These are phyloP conservation scores for Maccullochella peelii DNA, from an alignment of 2,113 vertebrate genomes.

Conservation along the genomic window DNA sequence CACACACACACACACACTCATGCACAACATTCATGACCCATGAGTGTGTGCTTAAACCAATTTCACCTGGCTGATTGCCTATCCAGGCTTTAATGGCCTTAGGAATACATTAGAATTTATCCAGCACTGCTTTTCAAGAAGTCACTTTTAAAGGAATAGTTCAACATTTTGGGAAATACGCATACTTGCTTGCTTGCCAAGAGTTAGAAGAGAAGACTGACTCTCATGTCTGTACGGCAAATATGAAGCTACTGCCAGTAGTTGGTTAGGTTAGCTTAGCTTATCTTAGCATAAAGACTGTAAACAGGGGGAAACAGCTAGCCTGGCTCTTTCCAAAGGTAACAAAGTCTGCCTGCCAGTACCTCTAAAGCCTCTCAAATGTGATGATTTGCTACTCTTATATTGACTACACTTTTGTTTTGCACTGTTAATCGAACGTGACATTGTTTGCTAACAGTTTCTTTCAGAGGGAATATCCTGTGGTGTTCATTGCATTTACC, in stretches of 20 bases:
- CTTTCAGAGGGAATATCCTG: not conserved
- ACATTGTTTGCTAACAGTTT: not conserved
- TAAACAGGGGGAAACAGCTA: not conserved
- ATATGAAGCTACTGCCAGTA: not conserved
- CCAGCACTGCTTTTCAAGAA: not conserved
- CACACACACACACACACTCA: conserved; percentile 49
- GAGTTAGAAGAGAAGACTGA: not conserved
- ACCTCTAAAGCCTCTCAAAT: not conserved
- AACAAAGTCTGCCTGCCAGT: not conserved
- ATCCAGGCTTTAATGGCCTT: not conserved
- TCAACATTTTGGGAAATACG: not conserved
- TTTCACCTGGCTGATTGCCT: conserved; percentile 56
- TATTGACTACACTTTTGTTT: not conserved
- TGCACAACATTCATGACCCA: conserved; percentile 20
- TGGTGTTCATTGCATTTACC: conserved; percentile 79
- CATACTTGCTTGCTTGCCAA: not conserved
- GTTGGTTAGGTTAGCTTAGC: not conserved
- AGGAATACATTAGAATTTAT: conserved; percentile 29
- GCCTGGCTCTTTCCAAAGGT: not conserved
- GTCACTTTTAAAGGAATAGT: not conserved
- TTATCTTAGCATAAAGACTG: not conserved
- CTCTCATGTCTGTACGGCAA: not conserved
- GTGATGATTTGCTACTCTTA: not conserved
- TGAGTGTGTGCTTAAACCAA: conserved; percentile 42
- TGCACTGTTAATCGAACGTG: not conserved